These are phyloP conservation scores for Regulus satrapa DNA, from an alignment of 2,113 vertebrate species.

Conservation along the genomic window DNA sequence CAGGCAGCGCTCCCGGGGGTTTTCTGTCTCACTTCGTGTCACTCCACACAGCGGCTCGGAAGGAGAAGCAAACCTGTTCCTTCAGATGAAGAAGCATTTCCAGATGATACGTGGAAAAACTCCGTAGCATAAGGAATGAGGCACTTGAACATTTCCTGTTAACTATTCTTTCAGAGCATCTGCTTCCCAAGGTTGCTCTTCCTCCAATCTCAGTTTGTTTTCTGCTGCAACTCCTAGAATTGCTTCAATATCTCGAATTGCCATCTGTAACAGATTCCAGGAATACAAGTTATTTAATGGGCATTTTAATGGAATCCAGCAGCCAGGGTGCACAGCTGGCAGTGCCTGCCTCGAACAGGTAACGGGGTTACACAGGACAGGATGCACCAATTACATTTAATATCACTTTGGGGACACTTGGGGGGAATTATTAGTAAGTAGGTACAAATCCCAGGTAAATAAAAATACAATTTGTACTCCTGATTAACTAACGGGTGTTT, in stretches of 20 bases:
- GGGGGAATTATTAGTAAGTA: not conserved
- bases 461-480: not conserved
- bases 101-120: no score
- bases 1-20: not conserved
- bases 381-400: not conserved
- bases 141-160: not conserved
- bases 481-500: constrained; percentile 14
- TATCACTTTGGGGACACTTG: not conserved
- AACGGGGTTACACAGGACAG: not conserved
- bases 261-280: constrained; percentile 69
- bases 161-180: constrained; percentile 12
- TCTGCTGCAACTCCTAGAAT: constrained; percentile 78
- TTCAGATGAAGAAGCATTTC: constrained; percentile 18
- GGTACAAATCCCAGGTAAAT: not conserved
- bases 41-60: not conserved
- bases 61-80: constrained; percentile 36
- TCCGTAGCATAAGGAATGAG: constrained; percentile 20
- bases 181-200: constrained; percentile 37
- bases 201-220: constrained; percentile 75
- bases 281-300: constrained; percentile 29
- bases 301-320: not conserved
- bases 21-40: not conserved
- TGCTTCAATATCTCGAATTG: constrained; percentile 75
- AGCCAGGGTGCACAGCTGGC: constrained; percentile 3
- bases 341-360: not conserved